Base-by-base conservation (phyloP, 2,797 vertebrate species). In the Cryptoprocta ferox region DNA sequence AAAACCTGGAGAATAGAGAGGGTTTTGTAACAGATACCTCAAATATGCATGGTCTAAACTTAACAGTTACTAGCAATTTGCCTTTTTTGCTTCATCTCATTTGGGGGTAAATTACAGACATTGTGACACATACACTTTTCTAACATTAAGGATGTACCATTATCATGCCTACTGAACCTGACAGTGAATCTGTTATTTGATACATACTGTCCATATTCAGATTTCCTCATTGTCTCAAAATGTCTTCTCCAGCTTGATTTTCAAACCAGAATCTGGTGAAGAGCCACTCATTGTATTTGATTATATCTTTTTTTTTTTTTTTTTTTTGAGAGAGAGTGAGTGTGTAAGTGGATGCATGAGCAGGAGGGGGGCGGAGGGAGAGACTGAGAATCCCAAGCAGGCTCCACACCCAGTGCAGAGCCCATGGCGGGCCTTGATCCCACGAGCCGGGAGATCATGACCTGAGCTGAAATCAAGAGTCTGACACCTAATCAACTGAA, bases 21-120 rank as follows among this genome's bases (percentile, higher is more conserved):
- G 76, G 15, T 24, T 68, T 7, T 19, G 3, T 53, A 63, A 61
- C 26, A 59, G 7, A 11, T 56, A 21, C 11, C 26, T 13, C 32
- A 19, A 13, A 32, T 35, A 11, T 5, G 2, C 2, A 0, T 15
- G 16, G 14, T 4, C 7, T 66, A 19, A n/a, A 32, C 56, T 45
- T 79, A 48, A 35, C 2, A 13, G 30, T 32, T 76, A 9, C 37
- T 59, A n/a, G 56, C 65, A n/a, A 16, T 48, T 39, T 35, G 7
- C 75, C 39, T 68, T 70, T 4, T 15, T 63, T 66, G 39, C 85
- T 68, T 79, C 35, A 3, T 53, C 16, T 71, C 11, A 13, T 35
- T 48, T 75, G 73, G 79, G n/a, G 66, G 5, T 80, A 32, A 85
- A 45, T 53, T 39, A 45, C 12, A 37, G 4, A 14, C 76, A 30